Evolutionary conservation across 2,113 vertebrate genomes (phyloP).

Genomic region (Pelecanoides urinatrix): DNA sequence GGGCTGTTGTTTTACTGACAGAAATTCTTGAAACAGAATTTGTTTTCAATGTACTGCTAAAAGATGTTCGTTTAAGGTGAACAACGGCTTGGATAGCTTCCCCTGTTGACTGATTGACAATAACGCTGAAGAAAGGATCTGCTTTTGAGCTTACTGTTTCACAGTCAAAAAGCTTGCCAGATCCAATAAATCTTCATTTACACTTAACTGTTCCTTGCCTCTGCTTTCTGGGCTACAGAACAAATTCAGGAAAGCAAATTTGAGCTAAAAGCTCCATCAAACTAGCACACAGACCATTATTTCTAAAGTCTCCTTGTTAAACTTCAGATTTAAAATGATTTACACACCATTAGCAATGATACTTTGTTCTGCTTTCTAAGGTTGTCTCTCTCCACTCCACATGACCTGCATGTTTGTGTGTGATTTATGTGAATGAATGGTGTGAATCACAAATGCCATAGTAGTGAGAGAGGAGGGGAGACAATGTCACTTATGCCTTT

Average conservation of each 20-base stretch:
- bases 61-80: slow-evolving; percentile 14
- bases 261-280: background rate
- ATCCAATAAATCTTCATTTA: background rate
- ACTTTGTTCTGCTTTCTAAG: background rate
- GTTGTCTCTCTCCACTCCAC: background rate
- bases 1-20: background rate
- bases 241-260: background rate
- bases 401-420: background rate
- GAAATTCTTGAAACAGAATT: slow-evolving; percentile 1
- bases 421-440: background rate
- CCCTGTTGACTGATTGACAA: background rate
- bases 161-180: slow-evolving; percentile 15
- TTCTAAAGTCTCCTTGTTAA: background rate
- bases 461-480: background rate
- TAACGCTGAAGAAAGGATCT: slow-evolving; percentile 36
- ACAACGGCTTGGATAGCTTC: background rate
- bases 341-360: background rate
- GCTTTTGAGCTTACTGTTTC: background rate
- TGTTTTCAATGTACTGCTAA: background rate
- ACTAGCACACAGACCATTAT: background rate
- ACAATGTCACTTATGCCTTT: background rate
- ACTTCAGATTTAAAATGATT: background rate
- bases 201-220: background rate
- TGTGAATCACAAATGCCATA: background rate
- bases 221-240: background rate